Conservation (phyloP, 1,140 invertebrate genomes). For the Dufourea novaeangliae region DNA sequence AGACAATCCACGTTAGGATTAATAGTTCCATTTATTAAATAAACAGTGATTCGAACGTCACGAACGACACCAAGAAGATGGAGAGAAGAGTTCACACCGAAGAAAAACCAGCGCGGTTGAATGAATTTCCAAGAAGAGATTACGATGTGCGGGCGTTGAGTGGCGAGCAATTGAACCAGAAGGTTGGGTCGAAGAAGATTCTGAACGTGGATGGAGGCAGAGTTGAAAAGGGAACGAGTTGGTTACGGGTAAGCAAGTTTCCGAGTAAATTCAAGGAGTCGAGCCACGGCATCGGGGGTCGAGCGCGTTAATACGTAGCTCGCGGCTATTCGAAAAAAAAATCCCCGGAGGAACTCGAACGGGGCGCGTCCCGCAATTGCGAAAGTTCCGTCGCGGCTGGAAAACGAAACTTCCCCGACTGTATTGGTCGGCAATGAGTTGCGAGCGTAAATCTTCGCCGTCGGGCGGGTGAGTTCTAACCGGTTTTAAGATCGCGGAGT, state of each 20-base stretch:
- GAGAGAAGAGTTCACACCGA: too few relatives aligned
- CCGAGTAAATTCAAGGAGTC: conserved; percentile 66
- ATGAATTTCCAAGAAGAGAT: too few relatives aligned
- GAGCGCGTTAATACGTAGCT: conserved; percentile 32
- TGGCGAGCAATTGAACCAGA: not conserved
- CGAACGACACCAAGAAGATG: too few relatives aligned
- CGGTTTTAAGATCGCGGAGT: conserved; percentile 6
- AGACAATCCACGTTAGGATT: too few relatives aligned
- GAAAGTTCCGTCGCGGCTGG: conserved; percentile 29
- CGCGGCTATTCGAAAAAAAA: conserved; percentile 21
- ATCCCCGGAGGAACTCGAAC: conserved; percentile 10
- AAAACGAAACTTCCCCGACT: conserved; percentile 30
- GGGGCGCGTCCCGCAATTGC: conserved; percentile 28
- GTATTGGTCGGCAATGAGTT: conserved; percentile 29
- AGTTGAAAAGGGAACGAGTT: conserved; percentile 50
- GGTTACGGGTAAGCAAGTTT: conserved; percentile 68
- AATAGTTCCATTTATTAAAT: too few relatives aligned
- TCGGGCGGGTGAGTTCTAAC: not conserved
- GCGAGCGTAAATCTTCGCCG: conserved; percentile 24
- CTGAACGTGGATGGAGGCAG: conserved; percentile 39
- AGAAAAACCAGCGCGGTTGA: too few relatives aligned
- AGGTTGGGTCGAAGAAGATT: not conserved
- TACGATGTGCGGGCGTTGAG: not conserved
- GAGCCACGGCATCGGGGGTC: conserved; percentile 33
- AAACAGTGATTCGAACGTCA: too few relatives aligned